Evolutionary conservation across 2,888 invertebrate genomes (phyloP).

Genomic region (Cacoxenus indagator): DNA sequence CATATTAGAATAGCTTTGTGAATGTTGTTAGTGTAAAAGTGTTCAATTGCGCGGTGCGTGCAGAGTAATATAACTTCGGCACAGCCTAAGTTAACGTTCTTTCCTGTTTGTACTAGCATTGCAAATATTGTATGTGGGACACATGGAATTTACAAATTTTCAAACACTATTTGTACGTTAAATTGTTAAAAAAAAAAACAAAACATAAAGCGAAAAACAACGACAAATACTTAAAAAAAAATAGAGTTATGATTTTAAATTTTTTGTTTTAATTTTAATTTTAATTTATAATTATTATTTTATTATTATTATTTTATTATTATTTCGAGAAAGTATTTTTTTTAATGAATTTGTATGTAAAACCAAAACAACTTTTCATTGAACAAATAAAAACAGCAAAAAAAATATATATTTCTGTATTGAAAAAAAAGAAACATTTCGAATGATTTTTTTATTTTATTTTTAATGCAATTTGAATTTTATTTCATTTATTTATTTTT

Average conservation of each 20-base stretch:
- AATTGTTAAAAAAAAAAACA: not conserved
- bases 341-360: not conserved
- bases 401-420: not conserved
- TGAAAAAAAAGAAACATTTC: not conserved
- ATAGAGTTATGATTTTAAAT: constrained; percentile 7
- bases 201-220: not conserved
- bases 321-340: not conserved
- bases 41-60: too few species aligned
- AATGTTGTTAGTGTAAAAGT: too few species aligned
- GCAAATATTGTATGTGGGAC: not conserved
- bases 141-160: too few species aligned
- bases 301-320: not conserved
- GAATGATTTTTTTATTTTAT: not conserved
- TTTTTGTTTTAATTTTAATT: constrained; percentile 1
- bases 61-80: too few species aligned
- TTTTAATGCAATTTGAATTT: not conserved
- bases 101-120: too few species aligned
- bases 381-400: not conserved
- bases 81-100: too few species aligned
- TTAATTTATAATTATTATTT: not conserved
- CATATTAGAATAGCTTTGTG: too few species aligned
- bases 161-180: not conserved
- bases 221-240: not conserved
- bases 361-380: not conserved
- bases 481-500: not conserved